Evolutionary conservation across 2,888 invertebrate species (phyloP).

Genomic region (Ectobius pallidus): DNA sequence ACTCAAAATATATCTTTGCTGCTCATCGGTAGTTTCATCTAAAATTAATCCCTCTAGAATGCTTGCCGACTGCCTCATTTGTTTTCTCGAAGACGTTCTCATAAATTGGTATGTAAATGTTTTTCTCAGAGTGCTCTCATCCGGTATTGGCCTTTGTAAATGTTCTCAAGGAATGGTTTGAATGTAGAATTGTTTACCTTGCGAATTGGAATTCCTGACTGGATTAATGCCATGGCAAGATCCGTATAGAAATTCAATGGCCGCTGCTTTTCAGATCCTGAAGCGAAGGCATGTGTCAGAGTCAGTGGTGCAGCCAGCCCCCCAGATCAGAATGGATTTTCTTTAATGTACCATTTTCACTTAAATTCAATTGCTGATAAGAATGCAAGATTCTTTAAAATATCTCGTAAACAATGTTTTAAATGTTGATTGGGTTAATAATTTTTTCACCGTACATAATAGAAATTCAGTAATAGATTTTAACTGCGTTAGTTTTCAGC

Average conservation of each 20-base stretch:
- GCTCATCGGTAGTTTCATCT: conserved; percentile 21
- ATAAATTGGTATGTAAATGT: neutral
- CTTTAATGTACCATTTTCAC: no score
- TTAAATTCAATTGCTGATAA: no score
- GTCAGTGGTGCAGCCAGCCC: no score
- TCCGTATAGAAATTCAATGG: neutral
- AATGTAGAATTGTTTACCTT: conserved; percentile 10
- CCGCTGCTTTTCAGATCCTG: conserved; percentile 23
- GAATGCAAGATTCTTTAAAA: no score
- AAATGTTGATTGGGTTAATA: no score
- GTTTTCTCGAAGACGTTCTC: neutral
- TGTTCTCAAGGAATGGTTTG: neutral
- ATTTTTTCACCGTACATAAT: no score
- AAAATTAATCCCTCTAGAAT: neutral
- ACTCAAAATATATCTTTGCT: conserved; percentile 18
- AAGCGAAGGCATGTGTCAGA: conserved; percentile 10
- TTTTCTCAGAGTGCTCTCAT: conserved; percentile 26
- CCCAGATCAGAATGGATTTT: no score
- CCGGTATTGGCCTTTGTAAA: neutral
- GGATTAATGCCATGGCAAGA: conserved; percentile 5
- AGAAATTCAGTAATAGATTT: no score
- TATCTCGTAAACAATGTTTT: no score
- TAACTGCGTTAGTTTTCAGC: no score
- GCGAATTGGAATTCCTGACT: conserved; percentile 2
- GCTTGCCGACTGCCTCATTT: neutral